Conservation (phyloP, 2,797 vertebrate species). For the Fratercula arctica region DNA sequence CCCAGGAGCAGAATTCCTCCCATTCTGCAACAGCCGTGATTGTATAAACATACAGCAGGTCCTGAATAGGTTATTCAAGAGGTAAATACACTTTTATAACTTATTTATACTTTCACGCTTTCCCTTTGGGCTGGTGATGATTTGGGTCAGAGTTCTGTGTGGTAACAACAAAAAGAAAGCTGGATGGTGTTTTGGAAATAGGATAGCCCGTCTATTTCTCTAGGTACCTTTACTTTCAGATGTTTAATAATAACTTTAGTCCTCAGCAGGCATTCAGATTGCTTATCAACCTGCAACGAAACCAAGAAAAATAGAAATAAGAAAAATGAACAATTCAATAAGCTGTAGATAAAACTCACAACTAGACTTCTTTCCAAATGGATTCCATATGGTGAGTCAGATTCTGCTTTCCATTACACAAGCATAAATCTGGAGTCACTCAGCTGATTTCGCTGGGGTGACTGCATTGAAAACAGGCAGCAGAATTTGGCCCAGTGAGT, state of each 20-base stretch:
- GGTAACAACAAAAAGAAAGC: slow-evolving; percentile 4
- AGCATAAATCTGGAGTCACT: slow-evolving; percentile 57
- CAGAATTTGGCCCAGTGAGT: slow-evolving; percentile 14
- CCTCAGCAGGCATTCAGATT: slow-evolving; percentile 36
- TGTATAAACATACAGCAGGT: slow-evolving; percentile 22
- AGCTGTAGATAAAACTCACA: slow-evolving; percentile 46
- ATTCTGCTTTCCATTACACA: slow-evolving; percentile 60
- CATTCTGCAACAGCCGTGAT: not conserved
- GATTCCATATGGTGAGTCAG: slow-evolving; percentile 48
- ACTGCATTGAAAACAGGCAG: slow-evolving; percentile 48
- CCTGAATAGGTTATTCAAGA: slow-evolving; percentile 4
- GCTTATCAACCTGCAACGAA: slow-evolving; percentile 45
- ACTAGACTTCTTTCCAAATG: slow-evolving; percentile 50
- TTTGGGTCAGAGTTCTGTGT: slow-evolving; percentile 17
- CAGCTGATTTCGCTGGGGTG: slow-evolving; percentile 17
- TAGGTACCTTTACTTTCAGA: slow-evolving; percentile 7
- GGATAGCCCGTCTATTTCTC: slow-evolving; percentile 19
- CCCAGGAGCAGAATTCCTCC: not conserved
- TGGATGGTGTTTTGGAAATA: slow-evolving; percentile 12
- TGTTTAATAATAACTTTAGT: slow-evolving; percentile 8
- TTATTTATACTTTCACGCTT: not conserved
- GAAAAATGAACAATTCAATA: slow-evolving; percentile 59
- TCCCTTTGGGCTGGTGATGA: not conserved
- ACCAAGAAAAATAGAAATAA: slow-evolving; percentile 52
- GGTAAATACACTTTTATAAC: not conserved